A percentile compares a stretch with the other conserved stretches of the same genome.
These are phyloP conservation scores for Ornithoptera alexandrae DNA, from an alignment of 2,888 invertebrate genomes.

Conservation along the genomic window DNA sequence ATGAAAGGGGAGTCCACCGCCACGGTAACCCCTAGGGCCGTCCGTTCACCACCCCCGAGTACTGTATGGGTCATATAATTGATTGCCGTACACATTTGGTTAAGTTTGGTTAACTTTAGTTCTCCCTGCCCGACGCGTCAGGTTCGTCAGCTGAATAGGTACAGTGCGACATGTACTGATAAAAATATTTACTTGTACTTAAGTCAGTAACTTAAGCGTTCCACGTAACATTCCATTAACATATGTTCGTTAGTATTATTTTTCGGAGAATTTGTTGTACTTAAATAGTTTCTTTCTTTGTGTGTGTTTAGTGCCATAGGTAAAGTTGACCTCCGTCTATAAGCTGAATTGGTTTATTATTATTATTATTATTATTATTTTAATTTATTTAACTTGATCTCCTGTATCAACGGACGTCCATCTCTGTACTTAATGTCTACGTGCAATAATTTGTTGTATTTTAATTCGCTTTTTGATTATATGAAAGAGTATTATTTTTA, in stretches of 20 bases:
- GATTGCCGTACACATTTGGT: too few relatives aligned
- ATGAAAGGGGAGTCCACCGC: too few relatives aligned
- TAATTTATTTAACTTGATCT: conserved; percentile 45
- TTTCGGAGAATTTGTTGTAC: conserved; percentile 33
- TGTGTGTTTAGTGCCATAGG: conserved; percentile 67
- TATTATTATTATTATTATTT: background rate
- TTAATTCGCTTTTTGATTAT: conserved; percentile 27
- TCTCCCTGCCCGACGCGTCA: too few relatives aligned
- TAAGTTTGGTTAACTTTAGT: too few relatives aligned
- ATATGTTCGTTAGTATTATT: conserved; percentile 35
- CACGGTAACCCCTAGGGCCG: too few relatives aligned
- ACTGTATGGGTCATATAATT: too few relatives aligned
- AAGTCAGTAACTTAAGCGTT: too few relatives aligned
- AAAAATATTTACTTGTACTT: too few relatives aligned
- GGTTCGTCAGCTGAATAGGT: too few relatives aligned
- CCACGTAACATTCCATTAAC: conserved; percentile 42
- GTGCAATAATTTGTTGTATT: conserved; percentile 26
- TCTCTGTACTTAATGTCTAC: conserved; percentile 37
- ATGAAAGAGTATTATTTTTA: conserved; percentile 25
- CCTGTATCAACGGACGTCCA: conserved; percentile 49
- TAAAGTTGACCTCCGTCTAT: conserved; percentile 37
- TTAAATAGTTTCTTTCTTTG: conserved; percentile 25
- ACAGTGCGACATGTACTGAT: too few relatives aligned
- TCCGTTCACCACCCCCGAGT: too few relatives aligned
- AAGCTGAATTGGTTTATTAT: background rate